phyloP scores from a whole-genome alignment of 2,888 invertebrate species.

The Eustalomyia histrio region DNA sequence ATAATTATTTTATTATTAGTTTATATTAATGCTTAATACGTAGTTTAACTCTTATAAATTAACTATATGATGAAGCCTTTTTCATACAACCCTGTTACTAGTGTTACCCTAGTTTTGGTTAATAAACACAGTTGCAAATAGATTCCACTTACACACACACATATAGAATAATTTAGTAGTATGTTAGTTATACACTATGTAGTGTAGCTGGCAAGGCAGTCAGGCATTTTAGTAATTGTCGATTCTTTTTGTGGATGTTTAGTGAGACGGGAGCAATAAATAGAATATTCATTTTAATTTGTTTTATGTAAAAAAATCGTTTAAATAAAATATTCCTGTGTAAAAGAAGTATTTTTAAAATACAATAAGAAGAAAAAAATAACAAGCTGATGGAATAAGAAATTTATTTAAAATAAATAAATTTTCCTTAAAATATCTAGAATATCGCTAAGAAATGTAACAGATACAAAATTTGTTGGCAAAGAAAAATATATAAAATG shows the following conservation, averaged over 20 bases:
- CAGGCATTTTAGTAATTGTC: slow-evolving; percentile 27
- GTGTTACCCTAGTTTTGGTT: slow-evolving; percentile 1
- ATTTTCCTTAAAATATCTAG: slow-evolving; percentile 6
- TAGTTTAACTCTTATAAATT: too few relatives aligned
- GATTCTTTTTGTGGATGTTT: slow-evolving; percentile 34
- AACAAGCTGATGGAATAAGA: too few relatives aligned
- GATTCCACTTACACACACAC: slow-evolving; percentile 29
- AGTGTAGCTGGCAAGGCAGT: slow-evolving; percentile 20
- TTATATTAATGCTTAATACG: too few relatives aligned
- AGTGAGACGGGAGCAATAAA: slow-evolving; percentile 42
- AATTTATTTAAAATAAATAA: too few relatives aligned
- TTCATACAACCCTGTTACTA: slow-evolving; percentile 8
- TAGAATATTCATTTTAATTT: slow-evolving; percentile 35
- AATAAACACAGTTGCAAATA: slow-evolving; percentile 45
- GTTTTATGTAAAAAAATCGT: slow-evolving; percentile 22
- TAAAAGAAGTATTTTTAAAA: neutral
- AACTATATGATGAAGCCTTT: neutral
- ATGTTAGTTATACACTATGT: slow-evolving; percentile 21
- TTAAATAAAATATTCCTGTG: slow-evolving; percentile 5
- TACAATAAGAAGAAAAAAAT: too few relatives aligned
- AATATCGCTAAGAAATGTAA: slow-evolving; percentile 20
- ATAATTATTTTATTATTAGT: too few relatives aligned
- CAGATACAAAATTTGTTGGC: slow-evolving; percentile 41
- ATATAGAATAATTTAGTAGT: slow-evolving; percentile 35
- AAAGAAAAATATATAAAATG: slow-evolving; percentile 43